These are phyloP conservation scores for Heterocephalus glaber DNA, from an alignment of 2,113 vertebrate genomes.

Conservation along the genomic window DNA sequence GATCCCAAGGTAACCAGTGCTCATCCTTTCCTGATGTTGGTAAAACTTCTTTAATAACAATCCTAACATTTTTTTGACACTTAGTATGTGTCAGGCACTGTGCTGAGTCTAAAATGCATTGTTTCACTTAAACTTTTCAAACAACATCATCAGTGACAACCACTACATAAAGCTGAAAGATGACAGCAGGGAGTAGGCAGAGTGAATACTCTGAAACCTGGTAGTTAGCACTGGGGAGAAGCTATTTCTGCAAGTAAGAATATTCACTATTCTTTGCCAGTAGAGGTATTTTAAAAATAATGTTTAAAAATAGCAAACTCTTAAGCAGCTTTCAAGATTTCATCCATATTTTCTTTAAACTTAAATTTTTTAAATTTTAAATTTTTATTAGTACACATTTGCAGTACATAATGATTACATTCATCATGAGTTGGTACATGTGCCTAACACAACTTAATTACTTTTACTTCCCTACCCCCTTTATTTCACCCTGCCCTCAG, in stretches of 20 bases:
- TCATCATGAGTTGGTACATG: neutral
- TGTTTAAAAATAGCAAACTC: neutral
- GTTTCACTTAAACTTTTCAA: neutral
- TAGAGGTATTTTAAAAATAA: neutral
- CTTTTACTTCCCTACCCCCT: neutral
- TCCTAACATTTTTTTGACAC: neutral
- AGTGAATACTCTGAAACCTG: neutral
- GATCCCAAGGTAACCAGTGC: neutral
- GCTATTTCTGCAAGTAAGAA: constrained; percentile 30
- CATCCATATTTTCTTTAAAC: neutral
- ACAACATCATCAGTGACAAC: neutral
- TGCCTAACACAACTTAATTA: neutral
- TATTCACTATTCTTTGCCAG: neutral
- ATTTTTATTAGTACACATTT: neutral
- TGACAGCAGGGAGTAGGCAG: neutral
- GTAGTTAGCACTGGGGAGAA: neutral
- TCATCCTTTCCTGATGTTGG: neutral
- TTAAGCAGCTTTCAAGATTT: constrained; percentile 56
- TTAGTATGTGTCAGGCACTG: neutral
- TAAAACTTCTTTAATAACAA: neutral
- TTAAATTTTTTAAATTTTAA: neutral
- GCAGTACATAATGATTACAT: neutral
- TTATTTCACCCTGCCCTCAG: neutral
- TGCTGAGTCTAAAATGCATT: neutral
- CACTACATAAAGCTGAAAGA: neutral